Evolutionary conservation across 2,888 invertebrate species (phyloP).

Genomic region (Neoscelio sp.): DNA sequence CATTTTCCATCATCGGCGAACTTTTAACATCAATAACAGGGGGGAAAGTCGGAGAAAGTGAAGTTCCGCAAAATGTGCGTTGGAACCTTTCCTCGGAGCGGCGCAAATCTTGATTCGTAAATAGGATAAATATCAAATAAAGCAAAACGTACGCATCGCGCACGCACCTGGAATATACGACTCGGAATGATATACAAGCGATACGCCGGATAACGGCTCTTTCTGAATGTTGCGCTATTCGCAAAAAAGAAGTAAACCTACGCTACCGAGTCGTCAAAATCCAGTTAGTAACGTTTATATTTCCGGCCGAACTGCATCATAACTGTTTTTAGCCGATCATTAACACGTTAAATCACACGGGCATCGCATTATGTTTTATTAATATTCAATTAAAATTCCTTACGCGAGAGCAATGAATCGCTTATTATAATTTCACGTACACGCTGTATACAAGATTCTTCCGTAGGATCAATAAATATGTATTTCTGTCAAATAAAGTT

Average conservation of each 20-base stretch:
- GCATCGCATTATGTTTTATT: conserved; percentile 40
- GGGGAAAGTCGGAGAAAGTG: conserved; percentile 80
- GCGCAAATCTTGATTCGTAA: conserved; percentile 28
- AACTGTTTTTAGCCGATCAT: conserved; percentile 47
- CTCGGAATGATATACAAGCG: conserved; percentile 35
- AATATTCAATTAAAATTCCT: conserved; percentile 54
- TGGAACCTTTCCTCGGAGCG: conserved; percentile 69
- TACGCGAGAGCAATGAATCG: conserved; percentile 15
- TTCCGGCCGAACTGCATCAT: conserved; percentile 48
- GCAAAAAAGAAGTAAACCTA: conserved; percentile 57
- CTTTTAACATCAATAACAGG: conserved; percentile 29
- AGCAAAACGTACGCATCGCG: conserved; percentile 20
- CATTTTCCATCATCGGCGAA: conserved; percentile 4
- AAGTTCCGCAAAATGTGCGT: conserved; percentile 80
- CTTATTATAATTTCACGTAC: conserved; percentile 26
- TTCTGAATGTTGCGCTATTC: conserved; percentile 25
- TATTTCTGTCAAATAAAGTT: conserved; percentile 8
- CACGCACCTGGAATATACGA: conserved; percentile 37
- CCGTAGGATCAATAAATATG: conserved; percentile 19
- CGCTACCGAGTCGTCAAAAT: conserved; percentile 52
- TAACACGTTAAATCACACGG: conserved; percentile 44
- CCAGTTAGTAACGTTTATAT: conserved; percentile 57
- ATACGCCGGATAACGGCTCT: conserved; percentile 52
- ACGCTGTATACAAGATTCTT: not conserved
- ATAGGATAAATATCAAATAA: conserved; percentile 49